Base-by-base conservation (phyloP, 2,113 vertebrate genomes). In the Entomyzon cyanotis region DNA sequence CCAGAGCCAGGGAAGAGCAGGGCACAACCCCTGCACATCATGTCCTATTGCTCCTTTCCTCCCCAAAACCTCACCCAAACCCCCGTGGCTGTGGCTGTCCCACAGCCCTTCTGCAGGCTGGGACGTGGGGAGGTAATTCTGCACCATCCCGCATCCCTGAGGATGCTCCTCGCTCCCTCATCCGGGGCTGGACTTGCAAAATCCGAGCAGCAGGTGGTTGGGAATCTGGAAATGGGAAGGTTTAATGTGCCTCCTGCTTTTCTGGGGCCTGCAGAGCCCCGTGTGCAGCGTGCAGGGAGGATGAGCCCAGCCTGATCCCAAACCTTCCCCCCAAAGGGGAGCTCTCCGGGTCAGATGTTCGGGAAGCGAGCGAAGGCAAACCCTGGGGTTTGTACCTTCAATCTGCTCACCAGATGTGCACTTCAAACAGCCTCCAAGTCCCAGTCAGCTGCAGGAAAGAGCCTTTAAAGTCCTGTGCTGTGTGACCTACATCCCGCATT, bases 391-490 rank as follows among this genome's bases (percentile, higher is more conserved):
- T 59, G 41, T 49, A 78, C 79, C 94, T 92, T 84, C 28, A 87
- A 94, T 96, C 87, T 97, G 96, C 88, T 93, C 91, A 76, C 94
- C 96, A 97, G 88, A 97, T 97, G 94, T 77, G 83, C 60, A 80
- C 75, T 95, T 95, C 87, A 89, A 71, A 92, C 35, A 89, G 80
- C 12, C 91, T 82, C 63, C 22, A 4, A 67, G 55, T 33, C 67
- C 86, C 49, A 56, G 33, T 30, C 73, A 55, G 74, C 84, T 77
- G 91, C 5, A 91, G 68, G 88, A 89, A 93, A 63, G 9, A 86
- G 84, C 79, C 67, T 89, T 41, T 16, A 8, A n/a, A 63, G 74
- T 11, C 62, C 81, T 58, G 77, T 18, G 79, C 82, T 77, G 64
- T 3, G 31, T 80, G 91, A 96, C 88, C 86, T 79, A 78, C 79